Evolutionary conservation across 2,888 invertebrate genomes (phyloP).

Genomic region (Dasysyrphus albostriatus): DNA sequence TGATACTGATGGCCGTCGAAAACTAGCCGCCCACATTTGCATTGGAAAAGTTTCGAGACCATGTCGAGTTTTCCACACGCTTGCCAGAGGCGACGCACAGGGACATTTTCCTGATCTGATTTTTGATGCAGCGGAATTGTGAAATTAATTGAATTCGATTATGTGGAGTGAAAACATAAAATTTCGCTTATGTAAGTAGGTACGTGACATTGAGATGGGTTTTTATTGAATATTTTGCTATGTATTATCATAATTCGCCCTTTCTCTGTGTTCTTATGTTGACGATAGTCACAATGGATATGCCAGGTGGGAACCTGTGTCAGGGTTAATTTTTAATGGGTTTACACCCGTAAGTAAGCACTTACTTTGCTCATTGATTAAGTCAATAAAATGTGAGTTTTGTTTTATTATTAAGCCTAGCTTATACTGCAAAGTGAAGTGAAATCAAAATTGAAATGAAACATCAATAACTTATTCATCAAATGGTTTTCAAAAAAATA

Average conservation of each 20-base stretch:
- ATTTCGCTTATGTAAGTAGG: slow-evolving; percentile 50
- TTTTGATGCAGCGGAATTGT: slow-evolving; percentile 62
- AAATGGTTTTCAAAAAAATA: too few relatives aligned
- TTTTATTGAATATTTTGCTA: slow-evolving; percentile 25
- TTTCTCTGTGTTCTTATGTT: slow-evolving; percentile 1
- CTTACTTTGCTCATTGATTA: not conserved
- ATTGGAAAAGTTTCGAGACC: not conserved
- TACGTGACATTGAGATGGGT: slow-evolving; percentile 24
- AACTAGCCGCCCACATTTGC: too few relatives aligned
- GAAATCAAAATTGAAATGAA: too few relatives aligned
- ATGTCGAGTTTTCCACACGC: not conserved
- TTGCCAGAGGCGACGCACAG: not conserved
- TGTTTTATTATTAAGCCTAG: not conserved
- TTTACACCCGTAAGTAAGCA: not conserved
- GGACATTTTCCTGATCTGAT: slow-evolving; percentile 54
- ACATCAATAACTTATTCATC: too few relatives aligned
- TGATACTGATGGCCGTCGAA: not conserved
- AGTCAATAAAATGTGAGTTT: not conserved
- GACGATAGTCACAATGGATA: not conserved
- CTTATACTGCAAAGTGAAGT: too few relatives aligned
- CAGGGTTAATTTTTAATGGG: not conserved
- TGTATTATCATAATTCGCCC: not conserved
- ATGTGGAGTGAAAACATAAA: slow-evolving; percentile 55
- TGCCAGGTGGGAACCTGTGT: not conserved
- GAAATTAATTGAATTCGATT: slow-evolving; percentile 72